These are phyloP conservation scores for Eupithecia subfuscata DNA, from an alignment of 2,888 invertebrate genomes.

Conservation along the genomic window DNA sequence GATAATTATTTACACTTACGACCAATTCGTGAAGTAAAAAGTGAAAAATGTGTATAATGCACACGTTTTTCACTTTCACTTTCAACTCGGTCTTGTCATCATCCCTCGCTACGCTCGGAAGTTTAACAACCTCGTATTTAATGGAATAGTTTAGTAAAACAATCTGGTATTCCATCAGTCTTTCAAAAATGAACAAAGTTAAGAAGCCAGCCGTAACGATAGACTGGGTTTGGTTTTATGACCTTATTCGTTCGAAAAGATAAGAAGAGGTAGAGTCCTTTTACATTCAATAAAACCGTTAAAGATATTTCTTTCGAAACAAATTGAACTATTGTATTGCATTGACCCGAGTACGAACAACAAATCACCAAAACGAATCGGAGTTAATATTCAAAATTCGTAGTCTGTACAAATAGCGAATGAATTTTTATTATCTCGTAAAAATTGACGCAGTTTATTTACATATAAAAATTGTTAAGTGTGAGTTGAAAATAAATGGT, in stretches of 20 bases:
- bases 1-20: no score
- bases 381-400: slow-evolving; percentile 28
- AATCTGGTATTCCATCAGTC: no score
- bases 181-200: not conserved
- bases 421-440: slow-evolving; percentile 31
- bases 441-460: slow-evolving; percentile 31
- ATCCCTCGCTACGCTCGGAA: no score
- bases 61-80: no score
- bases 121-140: no score
- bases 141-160: no score
- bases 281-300: not conserved
- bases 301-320: not conserved
- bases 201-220: not conserved
- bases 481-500: not conserved
- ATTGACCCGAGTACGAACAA: slow-evolving; percentile 17
- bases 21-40: no score
- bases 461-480: slow-evolving; percentile 23
- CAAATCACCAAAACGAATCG: slow-evolving; percentile 20
- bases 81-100: no score
- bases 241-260: not conserved
- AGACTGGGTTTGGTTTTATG: not conserved
- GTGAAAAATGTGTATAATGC: no score
- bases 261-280: not conserved
- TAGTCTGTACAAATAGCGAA: slow-evolving; percentile 26
- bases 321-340: slow-evolving; percentile 7